phyloP scores from a whole-genome alignment of 2,113 vertebrate species.

The Sorex fumeus region DNA sequence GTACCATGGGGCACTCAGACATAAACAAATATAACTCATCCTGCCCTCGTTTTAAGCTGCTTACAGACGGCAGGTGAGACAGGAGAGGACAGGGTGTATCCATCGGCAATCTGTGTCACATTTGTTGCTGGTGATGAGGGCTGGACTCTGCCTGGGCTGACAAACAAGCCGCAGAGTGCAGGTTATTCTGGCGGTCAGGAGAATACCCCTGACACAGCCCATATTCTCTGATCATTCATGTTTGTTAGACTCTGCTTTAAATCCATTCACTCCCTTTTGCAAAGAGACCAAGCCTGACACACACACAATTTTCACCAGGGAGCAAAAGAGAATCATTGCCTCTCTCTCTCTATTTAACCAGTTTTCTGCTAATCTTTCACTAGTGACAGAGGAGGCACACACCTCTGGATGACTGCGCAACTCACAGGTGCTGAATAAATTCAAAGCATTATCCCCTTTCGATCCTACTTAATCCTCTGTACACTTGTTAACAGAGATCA shows the following conservation, averaged over 20 bases:
- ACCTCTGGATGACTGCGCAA: not conserved
- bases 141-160: not conserved
- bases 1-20: not conserved
- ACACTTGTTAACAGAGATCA: constrained; percentile 16
- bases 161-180: not conserved
- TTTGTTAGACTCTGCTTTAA: not conserved
- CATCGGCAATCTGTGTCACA: constrained; percentile 10
- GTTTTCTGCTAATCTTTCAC: not conserved
- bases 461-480: not conserved
- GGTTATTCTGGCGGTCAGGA: constrained; percentile 42
- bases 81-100: not conserved
- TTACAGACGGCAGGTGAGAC: constrained; percentile 44
- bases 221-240: not conserved
- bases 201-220: not conserved
- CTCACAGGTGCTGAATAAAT: not conserved
- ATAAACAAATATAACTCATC: not conserved
- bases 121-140: constrained; percentile 17
- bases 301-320: not conserved
- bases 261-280: not conserved
- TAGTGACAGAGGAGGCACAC: not conserved
- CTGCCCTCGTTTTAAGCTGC: constrained; percentile 27
- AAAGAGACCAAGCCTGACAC: not conserved
- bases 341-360: not conserved
- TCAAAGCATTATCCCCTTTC: not conserved
- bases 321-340: not conserved